Evolutionary conservation across 2,888 invertebrate species (phyloP), one percentile per base, ranked within the genome.

Genomic region (Diaphora mendica): DNA sequence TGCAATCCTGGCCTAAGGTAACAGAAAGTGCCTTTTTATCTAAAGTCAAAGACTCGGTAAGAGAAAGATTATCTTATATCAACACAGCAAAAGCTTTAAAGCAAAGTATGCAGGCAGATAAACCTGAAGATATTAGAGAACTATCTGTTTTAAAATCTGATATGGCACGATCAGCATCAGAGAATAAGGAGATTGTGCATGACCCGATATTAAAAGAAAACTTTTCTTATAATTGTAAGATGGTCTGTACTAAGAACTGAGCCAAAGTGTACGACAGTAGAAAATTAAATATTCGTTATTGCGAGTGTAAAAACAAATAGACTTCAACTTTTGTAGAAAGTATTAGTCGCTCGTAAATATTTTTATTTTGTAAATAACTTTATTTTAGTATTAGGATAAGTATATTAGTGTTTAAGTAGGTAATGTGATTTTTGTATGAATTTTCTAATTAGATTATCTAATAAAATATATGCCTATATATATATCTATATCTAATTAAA

Each of bases 191-290:
- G 26, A 75, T 84, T 7, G 62, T 82, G 20, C 48, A 75, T 23
- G 76, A 76, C 39, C 79, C 86, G 26, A 73, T 88, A 0, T 78
- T 94, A 48, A 90, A 91, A 81, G 92, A 94, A 87, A 93, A 94
- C 75, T 88, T 91, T 26, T 80, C 92, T 0, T 95, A 94, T 75
- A 92, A 90, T 79, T 95, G 95, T 82, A 91, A 85, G 79, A 91
- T 95, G 91, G 83, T 92, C 44, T 95, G 95, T 80, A 88, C 89
- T 5, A 91, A 89, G 76, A 91, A 92, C 68, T 80, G 80, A 77
- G 13, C 3, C 51, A 42, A 13, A 59, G 68, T n/a, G 55, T 55
- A n/a, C 13, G 4, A 26, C 26, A 15, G 0, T 13, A 13, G 9
- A 26, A 59, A n/a, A n/a, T n/a, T n/a, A n/a, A n/a, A 26, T 26